Percentiles rank a stretch among this genome's conserved stretches.
Evolutionary conservation across 2,797 vertebrate genomes (phyloP).

Genomic region (Hippoglossus hippoglossus): DNA sequence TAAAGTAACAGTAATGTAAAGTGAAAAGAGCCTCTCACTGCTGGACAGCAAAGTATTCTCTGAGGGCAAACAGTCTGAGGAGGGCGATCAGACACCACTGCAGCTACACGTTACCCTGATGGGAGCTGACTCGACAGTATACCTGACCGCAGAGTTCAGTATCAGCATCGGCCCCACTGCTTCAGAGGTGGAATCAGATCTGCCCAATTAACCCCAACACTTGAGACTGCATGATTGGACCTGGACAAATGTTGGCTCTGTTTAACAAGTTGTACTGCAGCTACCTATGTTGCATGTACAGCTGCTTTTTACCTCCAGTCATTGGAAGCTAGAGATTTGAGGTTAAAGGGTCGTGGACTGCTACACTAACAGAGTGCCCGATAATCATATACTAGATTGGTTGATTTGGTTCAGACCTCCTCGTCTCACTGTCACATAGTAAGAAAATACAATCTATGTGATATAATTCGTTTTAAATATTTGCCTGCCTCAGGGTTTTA

Average conservation of each 20-base stretch:
- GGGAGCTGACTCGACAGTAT: slow-evolving; percentile 40
- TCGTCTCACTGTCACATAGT: background rate
- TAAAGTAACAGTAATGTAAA: slow-evolving; percentile 68
- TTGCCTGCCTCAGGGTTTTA: too few relatives aligned
- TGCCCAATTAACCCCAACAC: slow-evolving; percentile 74
- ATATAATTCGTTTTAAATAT: too few relatives aligned
- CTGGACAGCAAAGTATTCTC: slow-evolving; percentile 51
- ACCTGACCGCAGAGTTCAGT: slow-evolving; percentile 42
- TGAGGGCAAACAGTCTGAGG: slow-evolving; percentile 37
- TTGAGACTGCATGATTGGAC: slow-evolving; percentile 49
- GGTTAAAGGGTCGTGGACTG: slow-evolving; percentile 22
- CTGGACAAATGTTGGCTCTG: slow-evolving; percentile 10
- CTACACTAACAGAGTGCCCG: background rate
- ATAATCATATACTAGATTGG: slow-evolving; percentile 1
- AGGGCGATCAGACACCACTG: slow-evolving; percentile 33
- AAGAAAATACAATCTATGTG: too few relatives aligned
- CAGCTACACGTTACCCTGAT: slow-evolving; percentile 44
- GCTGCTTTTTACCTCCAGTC: background rate
- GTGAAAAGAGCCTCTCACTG: slow-evolving; percentile 68
- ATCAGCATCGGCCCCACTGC: slow-evolving; percentile 14
- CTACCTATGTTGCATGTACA: slow-evolving; percentile 5
- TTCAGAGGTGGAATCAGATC: slow-evolving; percentile 68
- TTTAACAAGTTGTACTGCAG: slow-evolving; percentile 24
- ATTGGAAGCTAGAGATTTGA: slow-evolving; percentile 20
- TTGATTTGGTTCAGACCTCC: slow-evolving; percentile 38